Evolutionary conservation across 2,888 invertebrate genomes (phyloP), one percentile per base, ranked within the genome.

Genomic region (Ennomos fuscantarius): DNA sequence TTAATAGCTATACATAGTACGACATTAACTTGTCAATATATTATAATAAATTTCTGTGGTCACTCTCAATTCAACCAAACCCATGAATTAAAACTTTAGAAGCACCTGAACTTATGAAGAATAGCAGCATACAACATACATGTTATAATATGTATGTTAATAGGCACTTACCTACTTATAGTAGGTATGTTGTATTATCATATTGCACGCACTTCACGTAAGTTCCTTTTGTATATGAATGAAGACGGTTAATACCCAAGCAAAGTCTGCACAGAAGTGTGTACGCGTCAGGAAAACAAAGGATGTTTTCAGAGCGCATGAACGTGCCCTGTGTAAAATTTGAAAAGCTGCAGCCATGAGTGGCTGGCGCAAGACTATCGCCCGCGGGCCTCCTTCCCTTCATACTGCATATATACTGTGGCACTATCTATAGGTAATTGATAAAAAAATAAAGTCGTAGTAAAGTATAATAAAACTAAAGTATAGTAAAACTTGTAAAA

Each of bases 281-380:
- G 8, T 43, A 34, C 52, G 53, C 55, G 68, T 67, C 62, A 70
- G 66, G 69, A 70, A 72, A 73, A 71, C 72, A 74, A 76, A 70
- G 66, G 66, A 66, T 67, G 69, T 70, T 63, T 66, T 75, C 61
- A 74, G 65, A 69, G 56, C 53, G 68, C 57, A 65, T 65, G 54
- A 56, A 63, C 65, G 67, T 72, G 68, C 60, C 62, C 56, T 58
- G 64, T 51, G 52, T 63, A 61, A 54, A 69, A 64, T 6, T 24
- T 3, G 24, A 68, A 69, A 62, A 62, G 67, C 64, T 60, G 68
- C 67, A 66, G 60, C 61, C 67, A 63, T 58, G 70, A 74, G 72
- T 71, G 76, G 71, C 63, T 58, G 54, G 62, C 58, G 56, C 62
- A 45, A 65, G 66, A 68, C 73, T 85, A 86, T 75, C 82, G 86